Conservation (phyloP, 2,888 invertebrate genomes). For the Mamestra brassicae region DNA sequence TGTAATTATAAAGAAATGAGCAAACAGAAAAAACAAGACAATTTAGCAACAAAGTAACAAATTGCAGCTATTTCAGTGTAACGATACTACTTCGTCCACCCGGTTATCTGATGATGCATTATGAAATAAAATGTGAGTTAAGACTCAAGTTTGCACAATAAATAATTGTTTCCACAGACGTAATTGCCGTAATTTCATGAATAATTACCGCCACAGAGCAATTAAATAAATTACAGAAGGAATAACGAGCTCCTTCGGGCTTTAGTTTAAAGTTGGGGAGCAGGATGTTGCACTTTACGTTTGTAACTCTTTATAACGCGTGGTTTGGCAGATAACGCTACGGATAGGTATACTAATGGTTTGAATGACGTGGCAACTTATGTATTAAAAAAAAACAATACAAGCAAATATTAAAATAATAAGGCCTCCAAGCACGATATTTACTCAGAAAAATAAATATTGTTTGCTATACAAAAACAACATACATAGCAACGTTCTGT, state of each 20-base stretch:
- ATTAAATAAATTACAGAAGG: conserved; percentile 90
- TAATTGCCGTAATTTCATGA: conserved; percentile 91
- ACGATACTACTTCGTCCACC: conserved; percentile 76
- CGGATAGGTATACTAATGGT: background rate
- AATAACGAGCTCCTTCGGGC: conserved; percentile 89
- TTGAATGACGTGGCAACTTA: background rate
- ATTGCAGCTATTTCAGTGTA: conserved; percentile 54
- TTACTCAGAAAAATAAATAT: conserved; percentile 16
- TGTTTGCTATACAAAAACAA: conserved; percentile 27
- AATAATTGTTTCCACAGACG: conserved; percentile 90
- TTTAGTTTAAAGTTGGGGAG: conserved; percentile 89
- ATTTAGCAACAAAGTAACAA: conserved; percentile 48
- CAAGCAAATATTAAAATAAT: background rate
- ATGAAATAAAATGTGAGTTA: conserved; percentile 90
- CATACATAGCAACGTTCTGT: background rate
- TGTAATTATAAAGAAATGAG: conserved; percentile 17
- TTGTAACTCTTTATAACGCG: conserved; percentile 72
- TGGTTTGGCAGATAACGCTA: background rate
- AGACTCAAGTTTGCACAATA: conserved; percentile 90
- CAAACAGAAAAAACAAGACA: conserved; percentile 31
- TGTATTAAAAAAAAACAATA: background rate
- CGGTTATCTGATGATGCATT: conserved; percentile 87
- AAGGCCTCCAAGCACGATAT: background rate
- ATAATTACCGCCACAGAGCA: conserved; percentile 91
- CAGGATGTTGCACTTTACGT: conserved; percentile 81